Base-by-base conservation (phyloP, 35 echinoderm and acorn worm genomes). In the Ophiothrix spiculata region DNA sequence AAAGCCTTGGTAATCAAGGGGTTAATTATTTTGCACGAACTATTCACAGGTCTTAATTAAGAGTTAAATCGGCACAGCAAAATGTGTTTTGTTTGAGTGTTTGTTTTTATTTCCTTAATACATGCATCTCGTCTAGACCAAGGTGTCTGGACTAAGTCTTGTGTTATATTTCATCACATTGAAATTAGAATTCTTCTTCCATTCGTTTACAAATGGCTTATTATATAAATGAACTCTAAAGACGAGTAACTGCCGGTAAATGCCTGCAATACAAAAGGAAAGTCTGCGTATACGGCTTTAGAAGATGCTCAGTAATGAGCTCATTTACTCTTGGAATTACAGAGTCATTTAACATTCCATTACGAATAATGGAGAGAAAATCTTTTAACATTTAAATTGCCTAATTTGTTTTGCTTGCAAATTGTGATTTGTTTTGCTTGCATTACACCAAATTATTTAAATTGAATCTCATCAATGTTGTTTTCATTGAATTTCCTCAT, bases 41-140 rank as follows among this genome's bases (percentile, higher is more conserved):
- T n/a, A 69, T 69, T 69, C 23, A 69, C 45, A 54, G 45, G 45
- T 54, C 60, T 69, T 69, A 69, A 69, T 69, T 69, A 69, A 69
- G 60, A 69, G 23, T n/a, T 69, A 69, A 69, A 25, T 69, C 3
- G 60, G 60, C n/a, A 69, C 29, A 2, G 2, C 10, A 69, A 69
- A 25, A 69, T 69, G 60, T 15, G 3, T 69, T 69, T 4, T 69
- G 4, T 69, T 69, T 69, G 3, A n/a, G 23, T 12, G 60, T n/a
- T 28, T n/a, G 60, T 69, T n/a, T 69, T 28, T 10, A 69, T n/a
- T 6, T 69, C 4, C 17, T n/a, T n/a, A n/a, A n/a, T n/a, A n/a
- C n/a, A n/a, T n/a, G n/a, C n/a, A n/a, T n/a, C n/a, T n/a, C n/a
- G n/a, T n/a, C n/a, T n/a, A n/a, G n/a, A n/a, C n/a, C n/a, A n/a